Percentiles rank a stretch among this genome's conserved stretches.
These are phyloP conservation scores for Egretta garzetta DNA, from an alignment of 2,113 vertebrate species.

Conservation along the genomic window DNA sequence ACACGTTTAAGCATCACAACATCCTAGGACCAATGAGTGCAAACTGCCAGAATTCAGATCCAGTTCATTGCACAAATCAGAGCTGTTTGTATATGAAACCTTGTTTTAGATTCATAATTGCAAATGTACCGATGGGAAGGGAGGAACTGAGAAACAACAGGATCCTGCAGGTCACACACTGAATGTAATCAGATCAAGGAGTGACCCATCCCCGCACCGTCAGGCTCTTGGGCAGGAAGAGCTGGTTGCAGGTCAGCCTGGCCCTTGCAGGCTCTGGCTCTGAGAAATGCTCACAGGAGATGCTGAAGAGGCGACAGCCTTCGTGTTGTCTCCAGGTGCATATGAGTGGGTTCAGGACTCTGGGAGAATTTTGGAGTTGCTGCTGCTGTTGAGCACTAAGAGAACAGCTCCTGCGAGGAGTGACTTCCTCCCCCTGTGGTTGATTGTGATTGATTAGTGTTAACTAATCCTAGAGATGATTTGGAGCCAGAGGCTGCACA, in stretches of 20 bases:
- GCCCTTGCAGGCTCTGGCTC: not conserved
- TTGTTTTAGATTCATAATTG: not conserved
- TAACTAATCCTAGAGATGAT: not conserved
- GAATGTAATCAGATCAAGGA: not conserved
- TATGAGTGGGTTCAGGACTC: not conserved
- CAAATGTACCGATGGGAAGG: not conserved
- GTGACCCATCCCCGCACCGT: rapidly evolving
- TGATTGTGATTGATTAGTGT: not conserved
- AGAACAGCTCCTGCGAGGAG: not conserved
- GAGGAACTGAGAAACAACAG: not conserved
- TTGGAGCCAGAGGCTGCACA: not conserved
- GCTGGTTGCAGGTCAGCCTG: not conserved
- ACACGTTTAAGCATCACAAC: not conserved
- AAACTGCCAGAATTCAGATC: not conserved
- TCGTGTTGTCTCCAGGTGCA: rapidly evolving
- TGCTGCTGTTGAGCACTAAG: not conserved
- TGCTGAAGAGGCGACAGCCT: not conserved
- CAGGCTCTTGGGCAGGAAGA: not conserved
- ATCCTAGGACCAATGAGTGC: not conserved
- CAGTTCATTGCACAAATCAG: not conserved
- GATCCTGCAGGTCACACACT: not conserved
- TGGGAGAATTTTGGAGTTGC: not conserved
- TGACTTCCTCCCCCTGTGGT: not conserved
- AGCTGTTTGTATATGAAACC: not conserved
- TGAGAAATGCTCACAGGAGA: not conserved